Evolutionary conservation across 2,113 vertebrate species (phyloP).

Genomic region (Emydocephalus ijimae): DNA sequence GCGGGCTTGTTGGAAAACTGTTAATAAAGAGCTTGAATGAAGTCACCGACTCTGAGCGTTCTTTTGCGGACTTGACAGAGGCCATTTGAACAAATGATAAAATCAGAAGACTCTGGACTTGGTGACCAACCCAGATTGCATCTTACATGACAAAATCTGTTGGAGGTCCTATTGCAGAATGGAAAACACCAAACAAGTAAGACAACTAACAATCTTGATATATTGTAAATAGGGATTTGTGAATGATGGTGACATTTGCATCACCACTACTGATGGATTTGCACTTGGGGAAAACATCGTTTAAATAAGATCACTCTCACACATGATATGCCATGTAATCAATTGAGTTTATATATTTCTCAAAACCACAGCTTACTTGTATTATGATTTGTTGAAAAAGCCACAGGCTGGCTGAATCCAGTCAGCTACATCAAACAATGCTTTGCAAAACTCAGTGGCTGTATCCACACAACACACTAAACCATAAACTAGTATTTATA

Average conservation of each 20-base stretch:
- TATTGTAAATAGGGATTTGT: not conserved
- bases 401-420: not conserved
- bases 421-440: not conserved
- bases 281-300: not conserved
- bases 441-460: not conserved
- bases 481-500: not conserved
- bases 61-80: too few relatives aligned
- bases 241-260: not conserved
- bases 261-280: not conserved
- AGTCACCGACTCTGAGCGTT: too few relatives aligned
- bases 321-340: not conserved
- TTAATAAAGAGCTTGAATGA: too few relatives aligned
- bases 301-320: not conserved
- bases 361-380: not conserved
- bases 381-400: not conserved
- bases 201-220: not conserved
- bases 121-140: not conserved
- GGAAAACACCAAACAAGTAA: not conserved
- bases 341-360: not conserved
- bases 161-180: not conserved
- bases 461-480: not conserved
- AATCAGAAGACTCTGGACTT: not conserved
- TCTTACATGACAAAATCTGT: not conserved
- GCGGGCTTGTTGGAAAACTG: too few relatives aligned
- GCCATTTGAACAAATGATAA: not conserved